These are phyloP conservation scores for Trachymyrmex septentrionalis DNA, from an alignment of 1,140 invertebrate species.

Conservation along the genomic window DNA sequence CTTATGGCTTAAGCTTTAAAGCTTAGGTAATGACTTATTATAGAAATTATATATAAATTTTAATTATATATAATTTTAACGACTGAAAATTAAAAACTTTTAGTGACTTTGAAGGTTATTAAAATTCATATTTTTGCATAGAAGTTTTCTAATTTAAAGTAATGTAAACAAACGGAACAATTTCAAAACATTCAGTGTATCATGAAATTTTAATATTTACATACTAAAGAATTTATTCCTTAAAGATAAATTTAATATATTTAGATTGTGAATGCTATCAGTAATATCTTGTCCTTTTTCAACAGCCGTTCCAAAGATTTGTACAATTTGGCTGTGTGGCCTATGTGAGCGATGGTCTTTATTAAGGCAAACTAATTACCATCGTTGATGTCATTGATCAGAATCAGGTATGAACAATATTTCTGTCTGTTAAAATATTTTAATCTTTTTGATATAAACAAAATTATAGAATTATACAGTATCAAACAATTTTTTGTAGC, in stretches of 20 bases:
- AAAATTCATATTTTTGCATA: background rate
- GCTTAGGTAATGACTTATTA: too few species aligned
- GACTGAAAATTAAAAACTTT: too few species aligned
- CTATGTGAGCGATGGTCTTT: conserved; percentile 95
- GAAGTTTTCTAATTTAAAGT: background rate
- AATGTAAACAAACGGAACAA: background rate
- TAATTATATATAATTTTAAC: too few species aligned
- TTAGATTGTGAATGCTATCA: background rate
- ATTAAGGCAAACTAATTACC: conserved; percentile 96
- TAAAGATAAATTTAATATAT: background rate
- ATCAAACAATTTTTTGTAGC: background rate
- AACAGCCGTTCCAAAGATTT: conserved; percentile 96
- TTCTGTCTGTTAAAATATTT: conserved; percentile 27
- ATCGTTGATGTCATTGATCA: conserved; percentile 99
- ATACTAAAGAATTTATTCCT: background rate
- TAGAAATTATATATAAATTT: too few species aligned
- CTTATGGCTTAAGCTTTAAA: too few species aligned
- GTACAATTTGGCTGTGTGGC: conserved; percentile 99
- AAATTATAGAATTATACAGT: background rate
- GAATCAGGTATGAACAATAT: conserved; percentile 92
- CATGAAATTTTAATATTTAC: background rate
- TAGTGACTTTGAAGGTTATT: background rate
- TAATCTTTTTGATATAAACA: background rate
- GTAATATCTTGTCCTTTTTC: conserved; percentile 43
- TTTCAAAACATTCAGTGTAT: background rate